Base-by-base conservation (phyloP, 2,888 invertebrate genomes). In the Sminthurinus aureus region DNA sequence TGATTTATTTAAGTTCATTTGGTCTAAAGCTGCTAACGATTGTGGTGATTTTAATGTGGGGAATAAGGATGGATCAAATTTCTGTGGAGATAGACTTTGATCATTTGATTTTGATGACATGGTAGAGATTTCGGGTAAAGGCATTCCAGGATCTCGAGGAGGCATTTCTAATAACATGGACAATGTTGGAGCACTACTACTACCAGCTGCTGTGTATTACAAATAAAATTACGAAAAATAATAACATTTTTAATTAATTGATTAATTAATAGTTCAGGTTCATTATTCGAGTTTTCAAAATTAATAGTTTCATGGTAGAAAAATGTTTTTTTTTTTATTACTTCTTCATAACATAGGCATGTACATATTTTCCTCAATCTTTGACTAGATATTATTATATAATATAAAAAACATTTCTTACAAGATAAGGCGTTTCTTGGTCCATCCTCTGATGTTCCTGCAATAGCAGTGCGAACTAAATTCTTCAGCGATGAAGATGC, bases 101-200 rank as follows among this genome's bases (percentile, higher is more conserved):
- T 81, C 22, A 73, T 66, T 73, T 3, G 79, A 74, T n/a, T 79
- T 83, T 8, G 79, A 79, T n/a, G n/a, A n/a, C 15, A 79, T 73
- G 18, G 26, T 74, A 50, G 71, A 71, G 50, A 89, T 89, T 79
- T 88, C 87, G n/a, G 91, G 90, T 64, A 90, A 86, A 15, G 89
- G 89, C 85, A 90, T 91, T 0, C 91, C 90, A 9, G 91, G 91
- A 83, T 90, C 89, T 85, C 91, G 89, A 4, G 91, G 90, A 83
- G 92, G 91, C 86, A 92, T 92, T 87, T 94, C 95, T 9, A 95
- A 90, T 11, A 95, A 90, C 92, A 94, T 94, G 0, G 95, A 95
- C 0, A 95, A 90, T 0, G 95, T 95, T 0, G 95, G 95, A 0
- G 95, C 94, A 0, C 93, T 51, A 78, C 15, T 58, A 0, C 79